Base-by-base conservation (phyloP, 2,113 vertebrate species). In the Smithornis capensis region DNA sequence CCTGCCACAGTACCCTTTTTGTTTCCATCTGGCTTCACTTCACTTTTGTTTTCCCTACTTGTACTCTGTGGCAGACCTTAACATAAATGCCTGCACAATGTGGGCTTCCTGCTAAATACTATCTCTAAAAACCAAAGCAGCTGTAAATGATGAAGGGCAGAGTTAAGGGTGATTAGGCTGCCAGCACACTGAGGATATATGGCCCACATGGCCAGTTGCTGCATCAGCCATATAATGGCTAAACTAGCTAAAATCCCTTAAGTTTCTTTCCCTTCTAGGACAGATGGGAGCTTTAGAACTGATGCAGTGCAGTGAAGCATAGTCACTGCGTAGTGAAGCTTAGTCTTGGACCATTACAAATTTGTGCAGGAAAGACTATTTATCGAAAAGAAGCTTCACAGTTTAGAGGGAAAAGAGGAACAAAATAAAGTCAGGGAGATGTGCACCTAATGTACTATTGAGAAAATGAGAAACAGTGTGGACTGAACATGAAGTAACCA, bases 271-370 rank as follows among this genome's bases (percentile, higher is more conserved):
- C 29, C 16, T 92, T 73, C 45, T 83, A 62, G 57, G 88, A 92
- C 55, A 90, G 79, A 92, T 76, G 71, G 55, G 40, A 93, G 75
- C 63, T 95, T 93, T 63, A 80, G 85, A 90, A 65, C 57, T 67
- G 65, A 71, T 47, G 33, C 2, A 9, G 27, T 40, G 62, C 52
- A 85, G 57, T 33, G 71, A 77, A 65, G 71, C 95, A 86, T 85
- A 15, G 0, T 45, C 40, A 40, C 40, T 40, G 40, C 40, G 13
- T 40, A 40, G 40, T 40, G 40, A 40, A 74, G 55, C 76, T 91
- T 64, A 73, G 45, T 69, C 79, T 76, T 76, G 83, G 63, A 57
- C 21, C 50, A 45, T 80, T 76, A 77, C 42, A 47, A 77, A 83
- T 57, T 62, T 45, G 35, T 69, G 21, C 57, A 55, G 75, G n/a